Evolutionary conservation across 2,113 vertebrate species (phyloP), one percentile per base, ranked within the genome.

Genomic region (Epinephelus moara): DNA sequence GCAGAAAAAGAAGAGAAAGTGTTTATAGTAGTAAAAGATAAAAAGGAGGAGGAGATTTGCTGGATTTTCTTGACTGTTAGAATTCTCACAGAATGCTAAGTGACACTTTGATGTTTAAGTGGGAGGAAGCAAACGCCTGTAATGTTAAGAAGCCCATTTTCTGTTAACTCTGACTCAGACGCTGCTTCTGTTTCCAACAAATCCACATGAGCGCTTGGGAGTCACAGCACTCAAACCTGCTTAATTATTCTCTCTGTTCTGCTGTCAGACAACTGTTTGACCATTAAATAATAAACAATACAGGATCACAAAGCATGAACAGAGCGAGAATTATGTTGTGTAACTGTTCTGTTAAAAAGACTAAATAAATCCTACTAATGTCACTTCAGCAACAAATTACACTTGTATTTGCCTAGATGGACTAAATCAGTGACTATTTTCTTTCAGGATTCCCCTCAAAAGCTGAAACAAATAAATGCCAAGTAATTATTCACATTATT

Each of bases 181-280:
- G 14, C 42, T 33, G 64, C 76, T 78, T 85, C 56, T 76, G 70
- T 74, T 87, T 84, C 57, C 85, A 90, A 23, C 81, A 82, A 88
- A 90, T 86, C 82, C 78, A 68, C 80, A 83, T 0, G 47, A 88
- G 77, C 78, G 53, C 78, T 66, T 11, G 76, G 78, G 79, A 90
- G 81, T 75, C 80, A 60, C 82, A 40, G 72, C 77, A 49, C 77
- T 84, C 84, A 84, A 63, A 83, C 85, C 67, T 68, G 62, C 62
- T 92, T 81, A 74, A 77, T 81, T 84, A 88, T 91, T 88, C 90
- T 78, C 84, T 92, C 68, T 91, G 87, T 88, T 89, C 85, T 50
- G 62, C 77, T 80, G 87, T 88, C 87, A 89, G 85, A 82, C 78
- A 79, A 88, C 87, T 30, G 27, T 86, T 78, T 81, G 85, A 85